Evolutionary conservation across 1,140 invertebrate genomes (phyloP).

Genomic region (Macrostomum lignano): DNA sequence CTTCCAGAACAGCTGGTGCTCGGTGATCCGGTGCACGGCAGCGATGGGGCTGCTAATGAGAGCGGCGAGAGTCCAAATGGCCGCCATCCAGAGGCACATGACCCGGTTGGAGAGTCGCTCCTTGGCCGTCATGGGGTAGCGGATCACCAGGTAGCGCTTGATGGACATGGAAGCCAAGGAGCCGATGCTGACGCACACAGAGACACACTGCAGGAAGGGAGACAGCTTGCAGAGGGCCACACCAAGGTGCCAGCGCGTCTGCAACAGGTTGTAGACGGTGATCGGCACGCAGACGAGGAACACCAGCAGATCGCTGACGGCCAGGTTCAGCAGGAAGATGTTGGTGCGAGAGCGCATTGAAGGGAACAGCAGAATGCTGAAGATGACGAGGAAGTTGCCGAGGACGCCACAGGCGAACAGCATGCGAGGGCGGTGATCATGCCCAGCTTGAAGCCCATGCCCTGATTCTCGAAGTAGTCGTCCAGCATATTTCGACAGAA

Average conservation of each 20-base stretch:
- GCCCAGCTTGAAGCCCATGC: background rate
- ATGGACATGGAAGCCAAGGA: conserved; percentile 47
- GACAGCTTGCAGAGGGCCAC: conserved; percentile 48
- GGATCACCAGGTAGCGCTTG: conserved; percentile 43
- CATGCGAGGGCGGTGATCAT: background rate
- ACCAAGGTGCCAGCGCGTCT: conserved; percentile 54
- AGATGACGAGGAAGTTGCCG: background rate
- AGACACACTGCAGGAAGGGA: conserved; percentile 37
- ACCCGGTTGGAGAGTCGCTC: conserved; percentile 35
- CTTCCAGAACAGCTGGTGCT: conserved; percentile 8
- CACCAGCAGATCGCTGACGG: conserved; percentile 39
- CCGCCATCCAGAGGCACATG: conserved; percentile 25
- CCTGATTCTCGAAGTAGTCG: background rate
- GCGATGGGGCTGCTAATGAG: conserved; percentile 38
- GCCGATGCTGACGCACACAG: conserved; percentile 44
- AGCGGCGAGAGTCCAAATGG: conserved; percentile 37
- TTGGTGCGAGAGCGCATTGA: conserved; percentile 56
- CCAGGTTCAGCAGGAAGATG: conserved; percentile 54
- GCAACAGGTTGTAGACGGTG: conserved; percentile 47
- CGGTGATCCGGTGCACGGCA: conserved; percentile 24
- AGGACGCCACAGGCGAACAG: background rate
- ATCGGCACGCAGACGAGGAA: conserved; percentile 60
- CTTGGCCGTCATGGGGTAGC: conserved; percentile 38
- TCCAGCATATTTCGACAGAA: no score
- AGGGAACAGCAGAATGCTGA: background rate